Base-by-base conservation (phyloP, 2,888 invertebrate genomes). In the Coenonympha arcania region DNA sequence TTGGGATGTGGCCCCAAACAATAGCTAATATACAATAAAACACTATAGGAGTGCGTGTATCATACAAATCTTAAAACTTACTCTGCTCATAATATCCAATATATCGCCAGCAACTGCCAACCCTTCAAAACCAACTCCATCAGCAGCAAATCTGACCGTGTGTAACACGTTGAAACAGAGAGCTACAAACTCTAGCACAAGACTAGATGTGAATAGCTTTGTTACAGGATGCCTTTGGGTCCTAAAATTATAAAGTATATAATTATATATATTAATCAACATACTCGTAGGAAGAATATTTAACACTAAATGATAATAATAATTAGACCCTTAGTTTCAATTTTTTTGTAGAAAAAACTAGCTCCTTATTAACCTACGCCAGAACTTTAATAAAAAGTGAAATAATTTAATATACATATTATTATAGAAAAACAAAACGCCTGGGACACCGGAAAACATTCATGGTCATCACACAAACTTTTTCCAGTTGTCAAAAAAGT, bases 221-320 rank as follows among this genome's bases (percentile, higher is more conserved):
- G 97, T 97, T 3, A 98, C 94, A 28, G 95, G 94, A 84, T 98
- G 97, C 67, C 92, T 92, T 78, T 97, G 97, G 59, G 91, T 90
- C 61, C 93, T 89, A 73, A 52, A 57, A 55, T 34, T 20, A 51
- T 50, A 9, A 36, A 9, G n/a, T 26, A 26, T 2, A 26, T 26
- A 3, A 24, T 6, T n/a, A n/a, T n/a, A n/a, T n/a, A n/a, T n/a
- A n/a, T n/a, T n/a, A n/a, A n/a, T n/a, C n/a, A n/a, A n/a, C n/a
- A n/a, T n/a, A n/a, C n/a, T n/a, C n/a, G n/a, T n/a, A n/a, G n/a
- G n/a, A n/a, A n/a, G n/a, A n/a, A n/a, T n/a, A n/a, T n/a, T n/a
- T n/a, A n/a, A n/a, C n/a, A n/a, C n/a, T n/a, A n/a, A n/a, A n/a
- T n/a, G n/a, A n/a, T n/a, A n/a, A n/a, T n/a, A n/a, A n/a, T n/a